A percentile compares a stretch with the other conserved stretches of the same genome.
These are phyloP conservation scores for Tachina grossa DNA, from an alignment of 2,888 invertebrate species.

Conservation along the genomic window DNA sequence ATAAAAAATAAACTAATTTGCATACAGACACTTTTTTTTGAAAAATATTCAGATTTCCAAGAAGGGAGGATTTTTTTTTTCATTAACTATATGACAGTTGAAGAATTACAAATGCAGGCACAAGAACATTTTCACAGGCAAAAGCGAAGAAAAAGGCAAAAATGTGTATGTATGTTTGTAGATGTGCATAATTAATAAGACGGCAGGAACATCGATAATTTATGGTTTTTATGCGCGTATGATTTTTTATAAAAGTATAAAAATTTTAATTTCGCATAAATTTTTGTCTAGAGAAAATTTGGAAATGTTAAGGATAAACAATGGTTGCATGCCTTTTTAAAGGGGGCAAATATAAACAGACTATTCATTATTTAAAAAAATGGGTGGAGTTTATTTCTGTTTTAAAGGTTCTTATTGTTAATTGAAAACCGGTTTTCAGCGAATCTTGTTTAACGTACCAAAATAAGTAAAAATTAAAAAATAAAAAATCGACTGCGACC, in stretches of 20 bases:
- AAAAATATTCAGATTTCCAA: constrained; percentile 8
- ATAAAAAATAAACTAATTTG: constrained; percentile 70
- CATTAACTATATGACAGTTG: constrained; percentile 58
- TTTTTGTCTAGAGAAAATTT: constrained; percentile 73
- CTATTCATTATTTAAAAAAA: constrained; percentile 28
- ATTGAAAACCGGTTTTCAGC: constrained; percentile 65
- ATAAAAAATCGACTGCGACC: too few relatives aligned
- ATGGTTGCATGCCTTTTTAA: constrained; percentile 81
- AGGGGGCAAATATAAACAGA: constrained; percentile 78
- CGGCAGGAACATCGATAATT: constrained; percentile 77
- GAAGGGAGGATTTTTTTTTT: constrained; percentile 49
- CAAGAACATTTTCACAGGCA: constrained; percentile 57
- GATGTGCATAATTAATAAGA: constrained; percentile 80
- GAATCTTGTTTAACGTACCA: background rate
- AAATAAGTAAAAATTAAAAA: too few relatives aligned
- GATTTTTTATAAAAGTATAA: constrained; percentile 42
- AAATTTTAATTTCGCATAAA: constrained; percentile 72
- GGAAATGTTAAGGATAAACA: constrained; percentile 73
- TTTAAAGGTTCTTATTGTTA: constrained; percentile 56
- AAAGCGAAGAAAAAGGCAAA: constrained; percentile 45
- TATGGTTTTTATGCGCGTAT: constrained; percentile 75
- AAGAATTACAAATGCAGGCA: constrained; percentile 77
- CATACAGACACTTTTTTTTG: constrained; percentile 55
- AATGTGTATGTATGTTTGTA: constrained; percentile 9
- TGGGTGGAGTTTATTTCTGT: constrained; percentile 58